Evolutionary conservation across 2,888 invertebrate species (phyloP).

Genomic region (Palloptera scutellata): DNA sequence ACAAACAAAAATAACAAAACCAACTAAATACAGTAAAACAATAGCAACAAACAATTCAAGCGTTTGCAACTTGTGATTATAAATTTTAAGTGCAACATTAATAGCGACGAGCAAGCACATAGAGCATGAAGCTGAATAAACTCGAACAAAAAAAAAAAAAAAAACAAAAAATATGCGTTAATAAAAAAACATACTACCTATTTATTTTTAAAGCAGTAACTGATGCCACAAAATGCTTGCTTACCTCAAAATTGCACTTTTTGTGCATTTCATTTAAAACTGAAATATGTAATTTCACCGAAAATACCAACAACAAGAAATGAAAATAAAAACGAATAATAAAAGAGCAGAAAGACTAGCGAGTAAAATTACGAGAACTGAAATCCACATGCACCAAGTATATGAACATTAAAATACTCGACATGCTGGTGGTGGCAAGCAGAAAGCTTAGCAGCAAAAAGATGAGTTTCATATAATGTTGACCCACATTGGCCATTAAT

Average conservation of each 20-base stretch:
- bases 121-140: background rate
- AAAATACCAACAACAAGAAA: no score
- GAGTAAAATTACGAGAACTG: no score
- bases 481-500: background rate
- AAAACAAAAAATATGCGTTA: slow-evolving; percentile 12
- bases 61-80: slow-evolving; percentile 7
- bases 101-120: background rate
- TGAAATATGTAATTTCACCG: background rate
- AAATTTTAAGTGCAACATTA: slow-evolving; percentile 22
- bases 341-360: no score
- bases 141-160: no score
- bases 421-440: no score
- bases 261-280: background rate
- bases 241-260: slow-evolving; percentile 15
- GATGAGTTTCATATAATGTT: background rate
- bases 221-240: slow-evolving; percentile 19
- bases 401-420: no score
- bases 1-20: background rate
- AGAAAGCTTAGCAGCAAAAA: no score
- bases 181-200: no score
- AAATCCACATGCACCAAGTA: no score
- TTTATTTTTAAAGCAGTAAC: slow-evolving; percentile 15
- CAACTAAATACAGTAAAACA: background rate
- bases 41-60: slow-evolving; percentile 20
- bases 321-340: no score